Base-by-base conservation (phyloP, 1,140 invertebrate species). In the Harpegnathos saltator region DNA sequence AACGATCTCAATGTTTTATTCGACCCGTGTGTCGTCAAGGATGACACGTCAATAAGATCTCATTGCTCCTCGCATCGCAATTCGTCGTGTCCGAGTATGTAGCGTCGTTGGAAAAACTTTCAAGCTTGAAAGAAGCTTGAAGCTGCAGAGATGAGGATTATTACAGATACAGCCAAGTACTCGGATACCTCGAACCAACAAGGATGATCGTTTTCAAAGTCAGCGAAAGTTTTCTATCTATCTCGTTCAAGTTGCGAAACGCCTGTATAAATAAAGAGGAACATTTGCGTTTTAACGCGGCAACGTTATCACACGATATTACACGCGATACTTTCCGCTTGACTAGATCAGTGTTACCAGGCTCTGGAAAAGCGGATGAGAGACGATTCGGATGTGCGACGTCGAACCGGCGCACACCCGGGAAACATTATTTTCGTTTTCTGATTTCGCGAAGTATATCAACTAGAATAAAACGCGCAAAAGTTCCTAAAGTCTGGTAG, bases 1-100 rank as follows among this genome's bases (percentile, higher is more conserved):
- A 90, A 78, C 85, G 92, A 92, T 92, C 92, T 93, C 90, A 92
- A 66, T 92, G 88, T 92, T 88, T 89, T 78, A 80, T 72, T 88
- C 80, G 48, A 83, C 71, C 73, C 62, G 56, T 19, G 50, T 65
- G 59, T 82, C 50, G 54, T 66, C 62, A 48, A 50, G 48, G 19
- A 22, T 72, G 38, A 73, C 44, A 68, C 7, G 52, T 26, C 26
- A 69, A 19, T 59, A 38, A 71, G 78, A 89, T 89, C 50, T 87
- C 78, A 69, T 83, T 77, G 68, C 83, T 73, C 69, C 54, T 73
- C 48, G 66, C 26, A 19, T 62, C 61, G 58, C 12, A n/a, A 38
- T 74, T 86, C 75, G 58, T 83, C 24, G 85, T 74, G 59, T 80
- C 38, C 66, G 78, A 59, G 22, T 3, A 72, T 11, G 19, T 19